phyloP scores from a whole-genome alignment of 2,888 invertebrate genomes.

The Trichogramma evanescens region DNA sequence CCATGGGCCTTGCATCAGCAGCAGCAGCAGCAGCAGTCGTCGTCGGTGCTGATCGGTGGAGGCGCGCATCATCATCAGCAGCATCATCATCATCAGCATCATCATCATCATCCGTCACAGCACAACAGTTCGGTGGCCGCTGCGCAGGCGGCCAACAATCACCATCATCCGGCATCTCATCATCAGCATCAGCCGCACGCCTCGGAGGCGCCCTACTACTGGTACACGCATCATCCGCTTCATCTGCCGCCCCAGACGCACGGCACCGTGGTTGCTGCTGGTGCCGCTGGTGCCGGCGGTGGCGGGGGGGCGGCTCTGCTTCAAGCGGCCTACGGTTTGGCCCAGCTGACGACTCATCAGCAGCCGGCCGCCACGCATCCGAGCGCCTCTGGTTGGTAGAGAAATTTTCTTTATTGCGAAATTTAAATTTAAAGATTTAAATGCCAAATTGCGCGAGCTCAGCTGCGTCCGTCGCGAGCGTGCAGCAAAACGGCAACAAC shows the following conservation, averaged over 20 bases:
- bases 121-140: neutral
- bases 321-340: too few species aligned
- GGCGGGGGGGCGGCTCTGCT: too few species aligned
- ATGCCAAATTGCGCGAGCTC: too few species aligned
- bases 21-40: conserved; percentile 2
- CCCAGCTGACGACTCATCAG: conserved; percentile 13
- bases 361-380: conserved; percentile 6
- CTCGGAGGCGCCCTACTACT: conserved; percentile 10
- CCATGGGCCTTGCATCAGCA: neutral
- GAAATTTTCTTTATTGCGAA: neutral
- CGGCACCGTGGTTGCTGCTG: neutral
- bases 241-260: neutral
- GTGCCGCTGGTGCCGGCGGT: too few species aligned
- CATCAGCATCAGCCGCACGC: neutral
- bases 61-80: neutral
- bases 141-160: neutral
- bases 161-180: neutral
- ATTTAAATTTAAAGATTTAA: too few species aligned
- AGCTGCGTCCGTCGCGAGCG: neutral
- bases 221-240: conserved; percentile 12
- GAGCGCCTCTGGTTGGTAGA: conserved; percentile 5
- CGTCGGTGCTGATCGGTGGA: neutral
- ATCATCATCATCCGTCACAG: conserved; percentile 5
- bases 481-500: conserved; percentile 29
- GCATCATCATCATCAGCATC: conserved; percentile 10